Evolutionary conservation across 2,113 vertebrate species (phyloP).

Genomic region (Plecturocebus donacophilus): DNA sequence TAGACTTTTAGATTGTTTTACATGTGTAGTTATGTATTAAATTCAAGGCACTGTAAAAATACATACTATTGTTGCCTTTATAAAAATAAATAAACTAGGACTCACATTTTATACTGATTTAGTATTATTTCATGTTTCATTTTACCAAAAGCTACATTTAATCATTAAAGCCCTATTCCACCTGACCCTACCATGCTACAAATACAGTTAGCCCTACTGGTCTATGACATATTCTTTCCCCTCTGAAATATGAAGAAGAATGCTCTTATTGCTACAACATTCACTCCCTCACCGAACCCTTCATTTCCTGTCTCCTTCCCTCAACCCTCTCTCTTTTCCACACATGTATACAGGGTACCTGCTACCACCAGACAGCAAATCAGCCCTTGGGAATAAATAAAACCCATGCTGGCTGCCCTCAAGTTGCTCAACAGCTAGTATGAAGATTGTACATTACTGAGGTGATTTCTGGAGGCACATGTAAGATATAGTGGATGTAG

Average conservation of each 20-base stretch:
- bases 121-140: background rate
- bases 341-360: background rate
- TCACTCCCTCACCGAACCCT: background rate
- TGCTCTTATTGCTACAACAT: background rate
- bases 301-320: background rate
- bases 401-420: background rate
- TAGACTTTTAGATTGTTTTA: background rate
- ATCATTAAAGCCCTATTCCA: background rate
- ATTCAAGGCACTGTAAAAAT: background rate
- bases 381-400: background rate
- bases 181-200: background rate
- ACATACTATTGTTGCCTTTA: background rate
- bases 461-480: background rate
- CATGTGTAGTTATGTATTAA: background rate
- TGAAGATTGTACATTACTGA: background rate
- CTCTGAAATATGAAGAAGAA: background rate
- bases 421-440: background rate
- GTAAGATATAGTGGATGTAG: too few species aligned
- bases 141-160: background rate
- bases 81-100: background rate
- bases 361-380: background rate
- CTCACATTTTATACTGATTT: background rate
- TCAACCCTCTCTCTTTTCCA: background rate
- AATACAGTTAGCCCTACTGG: background rate
- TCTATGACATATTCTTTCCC: background rate